phyloP scores from a whole-genome alignment of 2,888 invertebrate genomes.

The Sphaerophoria rueppellii region DNA sequence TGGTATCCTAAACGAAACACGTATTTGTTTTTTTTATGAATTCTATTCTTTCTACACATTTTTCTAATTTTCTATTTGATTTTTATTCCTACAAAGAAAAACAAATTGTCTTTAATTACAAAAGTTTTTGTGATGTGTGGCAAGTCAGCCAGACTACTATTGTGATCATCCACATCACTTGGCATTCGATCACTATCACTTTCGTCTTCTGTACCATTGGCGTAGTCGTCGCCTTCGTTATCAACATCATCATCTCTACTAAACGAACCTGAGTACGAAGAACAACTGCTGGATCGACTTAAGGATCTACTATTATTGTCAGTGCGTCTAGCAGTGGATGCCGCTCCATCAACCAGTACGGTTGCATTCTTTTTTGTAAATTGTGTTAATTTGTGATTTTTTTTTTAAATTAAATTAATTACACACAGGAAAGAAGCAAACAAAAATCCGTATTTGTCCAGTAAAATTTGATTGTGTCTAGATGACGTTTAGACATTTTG shows the following conservation, averaged over 20 bases:
- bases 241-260: slow-evolving; percentile 63
- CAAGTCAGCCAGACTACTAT: slow-evolving; percentile 61
- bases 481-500: too few relatives aligned
- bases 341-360: slow-evolving; percentile 66
- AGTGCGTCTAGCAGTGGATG: slow-evolving; percentile 51
- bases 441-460: too few relatives aligned
- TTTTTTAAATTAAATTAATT: slow-evolving; percentile 22
- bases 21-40: slow-evolving; percentile 27
- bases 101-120: slow-evolving; percentile 77
- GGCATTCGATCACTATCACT: slow-evolving; percentile 54
- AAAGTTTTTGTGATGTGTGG: slow-evolving; percentile 71
- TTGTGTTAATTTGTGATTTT: background rate
- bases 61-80: background rate
- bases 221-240: slow-evolving; percentile 57
- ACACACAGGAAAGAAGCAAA: slow-evolving; percentile 57
- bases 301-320: slow-evolving; percentile 69
- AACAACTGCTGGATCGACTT: slow-evolving; percentile 66
- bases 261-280: slow-evolving; percentile 69
- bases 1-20: slow-evolving; percentile 75
- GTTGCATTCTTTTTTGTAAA: slow-evolving; percentile 52
- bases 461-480: too few relatives aligned
- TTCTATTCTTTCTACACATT: slow-evolving; percentile 9
- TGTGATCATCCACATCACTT: slow-evolving; percentile 57
- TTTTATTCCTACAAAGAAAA: slow-evolving; percentile 1
- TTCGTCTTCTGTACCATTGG: slow-evolving; percentile 45